Percentiles rank a stretch among this genome's conserved stretches.
Evolutionary conservation across 1,140 invertebrate species (phyloP).

Genomic region (Eupristina koningsbergeri): DNA sequence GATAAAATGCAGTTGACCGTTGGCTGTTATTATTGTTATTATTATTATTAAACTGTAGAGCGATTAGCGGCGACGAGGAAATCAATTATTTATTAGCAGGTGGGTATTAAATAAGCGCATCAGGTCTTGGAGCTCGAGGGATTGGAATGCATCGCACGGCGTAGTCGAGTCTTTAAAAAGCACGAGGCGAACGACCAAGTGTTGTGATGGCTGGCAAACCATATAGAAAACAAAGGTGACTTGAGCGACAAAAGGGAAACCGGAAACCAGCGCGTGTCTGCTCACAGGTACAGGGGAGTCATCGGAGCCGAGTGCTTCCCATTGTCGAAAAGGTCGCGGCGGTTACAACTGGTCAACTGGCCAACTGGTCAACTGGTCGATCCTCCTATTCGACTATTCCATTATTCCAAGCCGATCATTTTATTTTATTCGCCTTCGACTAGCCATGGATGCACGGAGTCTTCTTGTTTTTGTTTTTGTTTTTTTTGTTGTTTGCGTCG

Average conservation of each 20-base stretch:
- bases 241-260: slow-evolving; percentile 56
- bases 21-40: no score
- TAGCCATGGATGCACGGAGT: no score
- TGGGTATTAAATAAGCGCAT: not conserved
- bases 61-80: not conserved
- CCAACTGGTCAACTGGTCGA: no score
- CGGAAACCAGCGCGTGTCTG: slow-evolving; percentile 60
- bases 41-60: no score
- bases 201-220: slow-evolving; percentile 61
- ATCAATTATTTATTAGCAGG: not conserved
- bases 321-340: slow-evolving; percentile 68
- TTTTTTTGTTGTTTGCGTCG: no score
- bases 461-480: not conserved
- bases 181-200: slow-evolving; percentile 50
- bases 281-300: slow-evolving; percentile 60
- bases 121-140: not conserved
- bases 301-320: slow-evolving; percentile 63
- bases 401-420: no score
- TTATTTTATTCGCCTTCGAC: no score
- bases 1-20: no score
- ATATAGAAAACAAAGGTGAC: slow-evolving; percentile 66
- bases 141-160: slow-evolving; percentile 8
- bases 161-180: slow-evolving; percentile 58
- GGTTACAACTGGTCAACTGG: slow-evolving; percentile 62
- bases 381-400: no score